These are phyloP conservation scores for Nephrotoma flavescens DNA, from an alignment of 2,888 invertebrate genomes.

Conservation along the genomic window DNA sequence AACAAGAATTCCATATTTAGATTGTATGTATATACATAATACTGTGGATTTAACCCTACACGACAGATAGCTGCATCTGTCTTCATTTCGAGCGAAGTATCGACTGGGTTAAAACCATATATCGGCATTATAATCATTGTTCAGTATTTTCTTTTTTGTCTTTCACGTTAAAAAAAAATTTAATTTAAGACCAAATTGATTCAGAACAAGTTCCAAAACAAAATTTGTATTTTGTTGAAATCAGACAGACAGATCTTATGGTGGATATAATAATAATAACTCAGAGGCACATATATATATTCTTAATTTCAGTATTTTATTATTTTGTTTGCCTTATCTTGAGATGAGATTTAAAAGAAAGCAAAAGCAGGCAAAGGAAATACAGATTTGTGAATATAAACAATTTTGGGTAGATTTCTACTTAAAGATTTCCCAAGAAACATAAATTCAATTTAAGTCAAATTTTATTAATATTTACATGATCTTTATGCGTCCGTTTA, in stretches of 20 bases:
- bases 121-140: not conserved
- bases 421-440: not conserved
- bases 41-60: not conserved
- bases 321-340: not conserved
- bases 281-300: not conserved
- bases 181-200: not conserved
- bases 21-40: not conserved
- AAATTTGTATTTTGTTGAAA: not conserved
- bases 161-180: not conserved
- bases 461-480: not conserved
- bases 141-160: not conserved
- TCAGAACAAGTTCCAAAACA: not conserved
- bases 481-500: not conserved
- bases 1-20: not conserved
- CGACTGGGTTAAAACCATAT: not conserved
- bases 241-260: not conserved
- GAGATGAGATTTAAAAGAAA: not conserved
- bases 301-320: not conserved
- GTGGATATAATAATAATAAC: not conserved
- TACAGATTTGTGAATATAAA: not conserved
- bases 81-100: not conserved
- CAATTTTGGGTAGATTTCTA: not conserved
- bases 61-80: not conserved
- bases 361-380: not conserved
- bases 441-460: not conserved